These are phyloP conservation scores for Eupithecia dodoneata DNA, from an alignment of 2,888 invertebrate genomes.

Conservation along the genomic window DNA sequence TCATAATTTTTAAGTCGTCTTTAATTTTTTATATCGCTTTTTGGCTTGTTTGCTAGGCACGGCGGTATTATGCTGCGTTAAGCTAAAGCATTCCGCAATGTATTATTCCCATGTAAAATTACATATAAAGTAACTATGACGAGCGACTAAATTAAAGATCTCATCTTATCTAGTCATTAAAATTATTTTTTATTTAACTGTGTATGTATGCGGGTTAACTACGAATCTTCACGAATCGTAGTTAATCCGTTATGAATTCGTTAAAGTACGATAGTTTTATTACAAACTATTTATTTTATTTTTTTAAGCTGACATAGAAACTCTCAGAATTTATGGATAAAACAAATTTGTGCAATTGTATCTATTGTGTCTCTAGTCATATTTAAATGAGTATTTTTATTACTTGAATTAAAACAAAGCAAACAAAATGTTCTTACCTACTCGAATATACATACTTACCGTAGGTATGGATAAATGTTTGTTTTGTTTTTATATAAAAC, in stretches of 20 bases:
- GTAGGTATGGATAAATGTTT: background rate
- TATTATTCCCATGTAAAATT: background rate
- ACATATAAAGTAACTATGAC: background rate
- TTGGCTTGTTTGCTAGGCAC: background rate
- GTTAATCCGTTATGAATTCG: too few relatives aligned
- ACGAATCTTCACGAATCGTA: too few relatives aligned
- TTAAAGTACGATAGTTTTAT: background rate
- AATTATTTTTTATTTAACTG: background rate
- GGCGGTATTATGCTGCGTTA: background rate
- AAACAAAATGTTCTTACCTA: background rate
- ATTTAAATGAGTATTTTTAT: background rate
- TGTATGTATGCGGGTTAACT: too few relatives aligned
- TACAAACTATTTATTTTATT: background rate
- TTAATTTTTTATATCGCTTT: background rate
- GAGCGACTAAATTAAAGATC: background rate
- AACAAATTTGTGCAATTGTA: constrained; percentile 19
- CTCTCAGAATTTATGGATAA: background rate
- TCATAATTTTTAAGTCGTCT: background rate
- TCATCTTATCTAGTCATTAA: background rate
- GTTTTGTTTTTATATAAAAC: constrained; percentile 16
- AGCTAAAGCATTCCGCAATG: background rate
- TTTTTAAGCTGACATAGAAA: background rate
- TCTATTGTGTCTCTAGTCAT: background rate
- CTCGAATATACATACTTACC: background rate
- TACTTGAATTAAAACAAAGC: constrained; percentile 23